Evolutionary conservation across 2,113 vertebrate genomes (phyloP), one percentile per base, ranked within the genome.

Genomic region (Puffinus mauretanicus): DNA sequence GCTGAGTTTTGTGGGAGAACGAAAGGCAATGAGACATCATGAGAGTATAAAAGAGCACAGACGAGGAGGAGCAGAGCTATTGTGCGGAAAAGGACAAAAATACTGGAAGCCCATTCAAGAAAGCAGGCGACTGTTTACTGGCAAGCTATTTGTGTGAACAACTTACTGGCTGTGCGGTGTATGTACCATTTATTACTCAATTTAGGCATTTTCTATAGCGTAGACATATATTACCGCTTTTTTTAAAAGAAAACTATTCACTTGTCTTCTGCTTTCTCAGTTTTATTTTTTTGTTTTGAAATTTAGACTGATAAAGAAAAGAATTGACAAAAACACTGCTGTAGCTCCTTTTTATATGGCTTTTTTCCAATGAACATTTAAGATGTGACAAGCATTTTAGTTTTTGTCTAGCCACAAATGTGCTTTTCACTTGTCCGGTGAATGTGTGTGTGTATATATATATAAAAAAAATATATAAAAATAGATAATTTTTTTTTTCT

Each of bases 21-120:
- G 18, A 47, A n/a, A 66, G 46, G 49, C 32, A 58, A 0, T 1
- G 6, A 0, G 2, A 62, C 16, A 26, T 72, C 44, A 1, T 13
- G 70, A 77, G 62, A 18, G 11, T 40, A 15, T 13, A 26, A 34
- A 80, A 78, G 79, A 80, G 15, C 54, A 36, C 0, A 2, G 54
- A 8, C 4, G 17, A 47, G 65, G 10, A 82, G 78, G 36, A 51
- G 29, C 54, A 52, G 51, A 58, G 52, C 55, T 77, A 0, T 13
- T 42, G 51, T 55, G 62, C 15, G 38, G 61, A 38, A n/a, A 42
- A 61, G 54, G 69, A 44, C 44, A 25, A 49, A 75, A 60, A 44
- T 8, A 29, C 38, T 86, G 77, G 65, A 42, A 84, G 20, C 42
- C 70, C 16, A 4, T 47, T 81, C 51, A 42, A 60, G 61, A 62